Evolutionary conservation across 2,113 vertebrate genomes (phyloP), one percentile per base, ranked within the genome.

Genomic region (Spea bombifrons): DNA sequence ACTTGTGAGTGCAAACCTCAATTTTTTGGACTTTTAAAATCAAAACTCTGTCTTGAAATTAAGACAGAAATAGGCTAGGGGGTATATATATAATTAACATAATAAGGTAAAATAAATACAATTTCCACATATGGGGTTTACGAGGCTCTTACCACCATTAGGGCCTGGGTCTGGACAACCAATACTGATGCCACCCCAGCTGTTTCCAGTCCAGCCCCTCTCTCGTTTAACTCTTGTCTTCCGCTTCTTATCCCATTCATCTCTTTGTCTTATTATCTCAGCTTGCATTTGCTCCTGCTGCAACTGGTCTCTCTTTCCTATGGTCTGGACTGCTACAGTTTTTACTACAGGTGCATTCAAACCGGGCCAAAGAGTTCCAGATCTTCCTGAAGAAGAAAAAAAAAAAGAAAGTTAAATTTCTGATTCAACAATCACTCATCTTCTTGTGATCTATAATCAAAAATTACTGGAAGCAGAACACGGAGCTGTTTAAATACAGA

Each of bases 351-450:
- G 92, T 30, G 80, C 3, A 71, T 98, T 99, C 46, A 99, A 89
- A 8, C 97, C 97, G 8, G 96, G 97, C 97, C 97, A 99, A 55
- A 99, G 91, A 81, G 92, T 95, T 48, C 97, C 96, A 12, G 81
- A 93, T 4, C 80, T 92, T 63, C 97, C 97, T 99, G 81, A 30
- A 82, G 10, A 55, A 66, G 73, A 5, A 0, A 59, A 6, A 43
- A 30, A 6, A 46, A 47, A 44, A 44, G 17, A 66, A 73, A 61
- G 5, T 12, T 46, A 16, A 8, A 73, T 7, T 70, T 7, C 4
- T 17, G 8, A n/a, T 8, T 16, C n/a, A 50, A 12, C 13, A 65
- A 67, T 16, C 4, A 12, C 1, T 48, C 44, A 13, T 7, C 66
- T 45, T 15, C 5, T 45, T 5, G 15, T 47, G 44, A 68, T 47